Evolutionary conservation across 2,797 vertebrate genomes (phyloP).

Genomic region (Bucorvus abyssinicus): DNA sequence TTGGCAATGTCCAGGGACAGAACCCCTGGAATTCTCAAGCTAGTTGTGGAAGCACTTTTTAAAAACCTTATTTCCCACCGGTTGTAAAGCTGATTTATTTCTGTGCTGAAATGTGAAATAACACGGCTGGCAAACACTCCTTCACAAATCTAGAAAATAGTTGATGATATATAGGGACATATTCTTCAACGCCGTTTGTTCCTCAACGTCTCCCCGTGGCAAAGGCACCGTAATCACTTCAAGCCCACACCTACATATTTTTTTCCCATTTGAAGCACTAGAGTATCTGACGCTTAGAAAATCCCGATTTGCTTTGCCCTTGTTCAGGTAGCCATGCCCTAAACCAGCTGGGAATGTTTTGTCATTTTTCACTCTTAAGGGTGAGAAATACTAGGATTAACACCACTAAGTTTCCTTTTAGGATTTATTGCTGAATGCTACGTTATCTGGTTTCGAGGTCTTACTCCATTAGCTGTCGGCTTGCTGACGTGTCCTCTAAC

Average conservation of each 20-base stretch:
- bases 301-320: not conserved
- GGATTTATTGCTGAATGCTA: not conserved
- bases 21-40: conserved; percentile 18
- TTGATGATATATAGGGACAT: conserved; percentile 46
- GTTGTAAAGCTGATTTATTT: conserved; percentile 60
- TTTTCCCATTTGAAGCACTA: not conserved
- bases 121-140: not conserved
- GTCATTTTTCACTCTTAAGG: not conserved
- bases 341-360: not conserved
- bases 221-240: conserved; percentile 27
- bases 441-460: not conserved
- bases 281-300: not conserved
- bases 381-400: not conserved
- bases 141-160: conserved; percentile 45
- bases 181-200: conserved; percentile 39
- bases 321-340: not conserved
- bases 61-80: conserved; percentile 32
- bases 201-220: not conserved
- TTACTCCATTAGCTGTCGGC: not conserved
- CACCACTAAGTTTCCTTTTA: not conserved
- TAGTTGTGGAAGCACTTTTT: not conserved
- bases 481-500: not conserved
- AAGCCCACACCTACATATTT: not conserved
- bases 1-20: conserved; percentile 34
- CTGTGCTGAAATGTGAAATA: conserved; percentile 43